Percentiles rank a stretch among this genome's conserved stretches.
Evolutionary conservation across 2,797 vertebrate species (phyloP).

Genomic region (Liasis olivaceus): DNA sequence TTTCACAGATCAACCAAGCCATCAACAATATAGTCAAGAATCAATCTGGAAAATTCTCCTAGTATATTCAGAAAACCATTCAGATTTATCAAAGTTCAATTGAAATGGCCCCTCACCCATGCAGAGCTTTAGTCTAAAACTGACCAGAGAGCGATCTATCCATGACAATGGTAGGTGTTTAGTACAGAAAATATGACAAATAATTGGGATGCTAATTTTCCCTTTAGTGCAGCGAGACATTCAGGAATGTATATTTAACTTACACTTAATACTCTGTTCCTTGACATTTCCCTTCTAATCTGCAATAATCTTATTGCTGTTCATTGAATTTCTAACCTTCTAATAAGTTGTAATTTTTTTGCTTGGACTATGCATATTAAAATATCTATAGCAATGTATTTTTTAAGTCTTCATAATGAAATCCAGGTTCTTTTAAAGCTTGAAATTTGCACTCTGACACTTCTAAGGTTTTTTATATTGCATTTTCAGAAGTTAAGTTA

Average conservation of each 20-base stretch:
- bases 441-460: background rate
- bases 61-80: no score
- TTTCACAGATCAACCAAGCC: no score
- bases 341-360: background rate
- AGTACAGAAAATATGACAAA: background rate
- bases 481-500: background rate
- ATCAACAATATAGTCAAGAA: no score
- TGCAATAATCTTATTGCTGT: conserved; percentile 6
- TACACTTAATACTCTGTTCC: background rate
- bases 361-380: conserved; percentile 1
- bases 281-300: conserved; percentile 13
- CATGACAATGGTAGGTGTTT: background rate
- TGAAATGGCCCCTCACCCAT: no score
- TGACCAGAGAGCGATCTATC: no score
- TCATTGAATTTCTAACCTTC: conserved; percentile 2
- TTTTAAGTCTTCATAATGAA: background rate
- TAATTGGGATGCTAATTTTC: conserved; percentile 19
- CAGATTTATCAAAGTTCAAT: no score
- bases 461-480: background rate
- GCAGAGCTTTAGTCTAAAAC: no score
- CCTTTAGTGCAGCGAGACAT: background rate
- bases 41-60: no score
- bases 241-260: background rate
- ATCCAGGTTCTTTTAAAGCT: background rate
- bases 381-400: background rate